Evolutionary conservation across 2,797 vertebrate species (phyloP).

Genomic region (Manis javanica): DNA sequence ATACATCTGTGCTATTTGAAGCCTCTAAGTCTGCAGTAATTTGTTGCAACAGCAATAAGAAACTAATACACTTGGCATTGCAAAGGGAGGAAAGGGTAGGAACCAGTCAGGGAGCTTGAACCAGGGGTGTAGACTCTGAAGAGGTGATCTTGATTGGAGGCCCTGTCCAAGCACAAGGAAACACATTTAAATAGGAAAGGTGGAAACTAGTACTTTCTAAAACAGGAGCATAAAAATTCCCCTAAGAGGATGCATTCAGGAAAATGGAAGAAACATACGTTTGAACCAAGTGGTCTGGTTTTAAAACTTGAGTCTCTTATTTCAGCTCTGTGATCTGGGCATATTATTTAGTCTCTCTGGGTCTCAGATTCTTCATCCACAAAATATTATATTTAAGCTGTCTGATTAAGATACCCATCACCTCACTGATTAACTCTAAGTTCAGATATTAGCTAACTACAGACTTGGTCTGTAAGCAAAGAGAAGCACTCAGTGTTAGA

Average conservation of each 20-base stretch:
- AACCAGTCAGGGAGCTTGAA: fast-evolving
- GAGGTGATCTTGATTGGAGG: background rate
- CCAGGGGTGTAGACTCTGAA: background rate
- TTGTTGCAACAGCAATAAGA: background rate
- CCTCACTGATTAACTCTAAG: background rate
- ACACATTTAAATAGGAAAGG: background rate
- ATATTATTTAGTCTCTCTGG: background rate
- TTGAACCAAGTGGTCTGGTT: background rate
- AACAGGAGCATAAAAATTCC: background rate
- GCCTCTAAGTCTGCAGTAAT: background rate
- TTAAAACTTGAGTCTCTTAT: background rate
- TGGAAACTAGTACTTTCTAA: background rate
- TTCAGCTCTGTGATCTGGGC: background rate
- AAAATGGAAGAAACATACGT: background rate
- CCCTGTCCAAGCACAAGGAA: background rate
- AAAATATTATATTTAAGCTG: background rate
- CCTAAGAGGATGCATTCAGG: background rate
- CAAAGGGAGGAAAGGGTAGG: background rate
- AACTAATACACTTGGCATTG: background rate
- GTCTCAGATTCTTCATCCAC: background rate
- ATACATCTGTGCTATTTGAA: background rate
- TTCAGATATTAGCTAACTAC: background rate
- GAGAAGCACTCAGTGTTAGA: background rate
- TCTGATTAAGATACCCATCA: background rate
- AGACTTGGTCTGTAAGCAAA: background rate